Evolutionary conservation across 2,797 vertebrate species (phyloP), one percentile per base, ranked within the genome.

Genomic region (Hypotaenidia philippensis): DNA sequence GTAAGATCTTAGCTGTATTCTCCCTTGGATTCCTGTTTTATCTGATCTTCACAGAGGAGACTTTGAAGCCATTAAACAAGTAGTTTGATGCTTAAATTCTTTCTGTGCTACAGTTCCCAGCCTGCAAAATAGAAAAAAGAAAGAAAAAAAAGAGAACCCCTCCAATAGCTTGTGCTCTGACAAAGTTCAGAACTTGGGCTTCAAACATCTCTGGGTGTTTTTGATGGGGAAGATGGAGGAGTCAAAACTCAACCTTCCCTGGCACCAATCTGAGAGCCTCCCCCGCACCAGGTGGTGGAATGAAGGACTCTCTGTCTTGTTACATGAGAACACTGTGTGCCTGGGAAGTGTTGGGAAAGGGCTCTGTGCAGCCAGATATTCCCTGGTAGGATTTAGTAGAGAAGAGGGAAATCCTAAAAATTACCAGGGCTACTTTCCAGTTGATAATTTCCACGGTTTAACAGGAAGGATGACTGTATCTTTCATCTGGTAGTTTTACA

Each of bases 361-460:
- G 13, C 15, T 74, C 2, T 1, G 20, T 63, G 34, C 47, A 66
- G 25, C 11, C 21, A 55, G 29, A 57, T 6, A 8, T 59, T 2
- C 5, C 13, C 11, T 13, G 18, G n/a, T 2, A 70, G 10, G 8
- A 44, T 2, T 40, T 36, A 64, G 15, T 1, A 66, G 23, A 84
- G 25, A 55, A 52, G n/a, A 85, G 10, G 6, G 9, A 66, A 76
- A 32, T 34, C 14, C 47, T 88, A n/a, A 38, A 72, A 84, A 90
- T 44, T 32, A 13, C 8, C 3, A 11, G 7, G 0, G 0, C 3
- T 69, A 26, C 12, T 84, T 86, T 70, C 8, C 26, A 1, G 1
- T 27, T 64, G 32, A 13, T 11, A 59, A 14, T 70, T 84, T 60
- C 52, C 5, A 1, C 1, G 2, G 6, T 70, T 94, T 87, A 72